phyloP scores from a whole-genome alignment of 1,140 invertebrate genomes.

The Orchesella cincta region DNA sequence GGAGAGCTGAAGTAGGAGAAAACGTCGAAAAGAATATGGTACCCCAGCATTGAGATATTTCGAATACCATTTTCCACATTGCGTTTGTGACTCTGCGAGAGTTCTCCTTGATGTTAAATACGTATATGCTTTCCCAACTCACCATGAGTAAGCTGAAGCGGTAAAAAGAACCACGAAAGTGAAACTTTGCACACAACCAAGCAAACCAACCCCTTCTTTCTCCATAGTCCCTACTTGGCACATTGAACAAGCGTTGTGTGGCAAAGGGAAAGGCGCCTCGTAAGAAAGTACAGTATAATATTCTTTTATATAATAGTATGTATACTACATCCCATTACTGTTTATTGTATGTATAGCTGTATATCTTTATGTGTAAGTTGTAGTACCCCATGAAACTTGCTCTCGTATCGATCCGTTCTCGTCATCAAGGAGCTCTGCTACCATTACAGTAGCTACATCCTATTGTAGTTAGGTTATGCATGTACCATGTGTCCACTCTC shows the following conservation, averaged over 20 bases:
- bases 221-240: background rate
- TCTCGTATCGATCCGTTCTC: conserved; percentile 2
- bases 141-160: too few species aligned
- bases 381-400: background rate
- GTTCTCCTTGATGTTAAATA: background rate
- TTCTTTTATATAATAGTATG: background rate
- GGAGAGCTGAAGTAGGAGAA: background rate
- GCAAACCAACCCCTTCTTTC: background rate
- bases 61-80: background rate
- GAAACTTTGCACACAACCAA: background rate
- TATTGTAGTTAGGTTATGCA: background rate
- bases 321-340: background rate
- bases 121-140: too few species aligned
- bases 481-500: background rate
- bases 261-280: background rate
- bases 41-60: background rate
- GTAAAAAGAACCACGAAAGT: too few species aligned
- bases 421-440: background rate
- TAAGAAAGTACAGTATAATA: background rate
- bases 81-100: background rate
- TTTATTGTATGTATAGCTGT: background rate
- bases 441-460: background rate
- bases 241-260: background rate
- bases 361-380: background rate
- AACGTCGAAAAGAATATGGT: background rate